Evolutionary conservation across 2,113 vertebrate species (phyloP), one percentile per base, ranked within the genome.

Genomic region (Carassius gibelio): DNA sequence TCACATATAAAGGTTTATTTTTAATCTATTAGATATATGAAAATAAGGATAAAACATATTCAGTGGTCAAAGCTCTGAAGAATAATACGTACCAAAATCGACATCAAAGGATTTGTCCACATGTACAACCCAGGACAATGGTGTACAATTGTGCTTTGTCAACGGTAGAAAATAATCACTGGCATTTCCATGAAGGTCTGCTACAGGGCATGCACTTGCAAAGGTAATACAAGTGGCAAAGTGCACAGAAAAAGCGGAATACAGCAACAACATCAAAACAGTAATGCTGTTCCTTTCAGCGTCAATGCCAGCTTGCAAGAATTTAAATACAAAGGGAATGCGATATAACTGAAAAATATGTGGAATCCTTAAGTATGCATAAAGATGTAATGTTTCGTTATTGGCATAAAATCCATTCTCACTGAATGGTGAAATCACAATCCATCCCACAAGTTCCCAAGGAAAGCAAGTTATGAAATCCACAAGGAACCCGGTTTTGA

Each of bases 401-500:
- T 45, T 86, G 77, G 5, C 38, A 38, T 71, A 82, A 71, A 86
- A 76, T 36, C 48, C 82, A 74, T 64, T 83, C 23, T 85, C 21
- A n/a, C 36, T 45, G 26, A 13, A 42, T 9, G 81, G 75, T 64
- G 59, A 84, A 26, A 84, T 38, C 10, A 76, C 7, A 8, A 80
- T 76, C 61, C 64, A 74, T 23, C 57, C 50, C 75, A 86, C 17
- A 34, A 88, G 34, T 45, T 88, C 87, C 84, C 84, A 88, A 5
- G 87, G 87, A 77, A 86, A 88, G 78, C 85, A 88, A 15, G 81
- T 84, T 55, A 86, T 81, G 45, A 88, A 81, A 75, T 88, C 87
- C 2, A 86, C 1, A 21, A 86, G n/a, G 36, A 88, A 88, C 38
- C 85, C 59, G 1, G 69, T 84, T 74, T 81, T 86, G 59, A 84